Conservation (phyloP, 1,140 invertebrate genomes). For the Scaptomyza graminum region DNA sequence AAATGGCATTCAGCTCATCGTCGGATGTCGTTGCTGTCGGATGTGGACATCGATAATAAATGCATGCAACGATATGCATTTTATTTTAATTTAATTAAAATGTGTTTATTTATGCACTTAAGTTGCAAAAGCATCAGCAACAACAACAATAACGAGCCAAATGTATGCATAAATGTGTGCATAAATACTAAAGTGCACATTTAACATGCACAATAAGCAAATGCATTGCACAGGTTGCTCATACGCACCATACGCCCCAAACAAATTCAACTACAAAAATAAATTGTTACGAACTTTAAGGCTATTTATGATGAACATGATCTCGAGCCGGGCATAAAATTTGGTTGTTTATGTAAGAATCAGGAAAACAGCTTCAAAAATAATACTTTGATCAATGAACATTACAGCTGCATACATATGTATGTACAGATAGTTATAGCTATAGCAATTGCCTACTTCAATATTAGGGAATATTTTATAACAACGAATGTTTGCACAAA, state of each 20-base stretch:
- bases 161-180: slow-evolving; percentile 35
- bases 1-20: slow-evolving; percentile 39
- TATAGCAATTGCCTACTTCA: too few species aligned
- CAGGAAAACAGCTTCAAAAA: too few species aligned
- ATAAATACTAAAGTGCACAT: slow-evolving; percentile 44
- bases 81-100: slow-evolving; percentile 61
- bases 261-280: not conserved
- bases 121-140: slow-evolving; percentile 28
- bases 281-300: not conserved
- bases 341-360: too few species aligned
- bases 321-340: too few species aligned
- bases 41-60: slow-evolving; percentile 62
- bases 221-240: slow-evolving; percentile 39
- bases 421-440: too few species aligned
- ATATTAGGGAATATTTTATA: too few species aligned
- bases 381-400: too few species aligned
- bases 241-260: slow-evolving; percentile 29
- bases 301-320: too few species aligned
- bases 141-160: slow-evolving; percentile 19
- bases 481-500: slow-evolving; percentile 16
- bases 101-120: slow-evolving; percentile 59
- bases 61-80: slow-evolving; percentile 54
- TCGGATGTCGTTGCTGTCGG: slow-evolving; percentile 35
- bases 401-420: too few species aligned
- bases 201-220: slow-evolving; percentile 39